These are phyloP conservation scores for Cephus nigrinus DNA, from an alignment of 2,888 invertebrate genomes.

Conservation along the genomic window DNA sequence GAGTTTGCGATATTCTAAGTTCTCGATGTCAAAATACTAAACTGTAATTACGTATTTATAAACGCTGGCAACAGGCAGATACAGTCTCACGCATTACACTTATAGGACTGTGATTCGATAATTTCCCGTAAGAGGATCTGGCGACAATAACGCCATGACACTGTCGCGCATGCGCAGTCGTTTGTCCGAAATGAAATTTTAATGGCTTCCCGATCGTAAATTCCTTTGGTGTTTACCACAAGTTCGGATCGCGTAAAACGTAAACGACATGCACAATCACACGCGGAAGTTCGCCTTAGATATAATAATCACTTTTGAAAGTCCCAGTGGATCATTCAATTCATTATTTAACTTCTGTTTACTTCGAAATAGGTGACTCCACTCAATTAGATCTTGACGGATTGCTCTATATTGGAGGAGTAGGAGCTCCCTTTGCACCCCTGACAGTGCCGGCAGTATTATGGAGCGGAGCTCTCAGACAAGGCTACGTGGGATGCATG, in stretches of 20 bases:
- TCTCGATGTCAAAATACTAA: not conserved
- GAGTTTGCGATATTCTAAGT: not conserved
- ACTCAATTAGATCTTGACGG: slow-evolving; percentile 90
- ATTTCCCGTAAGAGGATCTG: too few relatives aligned
- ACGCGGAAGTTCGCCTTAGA: not conserved
- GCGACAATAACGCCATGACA: too few relatives aligned
- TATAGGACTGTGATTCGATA: too few relatives aligned
- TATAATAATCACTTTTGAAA: not conserved
- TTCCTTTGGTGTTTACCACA: not conserved
- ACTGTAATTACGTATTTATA: too few relatives aligned
- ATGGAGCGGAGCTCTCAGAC: slow-evolving; percentile 90
- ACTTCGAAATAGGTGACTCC: slow-evolving; percentile 75
- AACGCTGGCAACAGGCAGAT: too few relatives aligned
- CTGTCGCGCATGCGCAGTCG: not conserved
- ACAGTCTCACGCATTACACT: too few relatives aligned
- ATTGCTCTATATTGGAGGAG: slow-evolving; percentile 88
- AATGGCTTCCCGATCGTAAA: not conserved
- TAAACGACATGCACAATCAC: not conserved
- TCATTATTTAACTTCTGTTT: slow-evolving; percentile 26
- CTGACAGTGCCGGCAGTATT: slow-evolving; percentile 84
- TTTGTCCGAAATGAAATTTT: not conserved
- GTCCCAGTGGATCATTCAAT: not conserved
- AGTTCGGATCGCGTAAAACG: not conserved
- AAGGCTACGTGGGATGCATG: slow-evolving; percentile 95
- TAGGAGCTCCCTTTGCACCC: slow-evolving; percentile 83